phyloP scores from a whole-genome alignment of 1,140 invertebrate species.

The Grapholita molesta region DNA sequence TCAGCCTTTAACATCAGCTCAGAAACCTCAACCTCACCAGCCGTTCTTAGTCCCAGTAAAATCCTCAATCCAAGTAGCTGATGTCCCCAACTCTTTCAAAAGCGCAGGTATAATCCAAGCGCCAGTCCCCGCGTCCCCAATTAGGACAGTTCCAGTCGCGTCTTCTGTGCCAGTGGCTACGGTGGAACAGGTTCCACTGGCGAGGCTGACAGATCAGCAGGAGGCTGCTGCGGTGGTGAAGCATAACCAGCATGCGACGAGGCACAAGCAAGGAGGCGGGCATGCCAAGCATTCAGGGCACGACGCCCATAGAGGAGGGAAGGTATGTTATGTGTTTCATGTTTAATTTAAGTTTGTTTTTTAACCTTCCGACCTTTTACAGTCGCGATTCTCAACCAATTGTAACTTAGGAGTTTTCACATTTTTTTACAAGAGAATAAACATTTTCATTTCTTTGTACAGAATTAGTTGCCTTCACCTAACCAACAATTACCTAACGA shows the following conservation, averaged over 20 bases:
- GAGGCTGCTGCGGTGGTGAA: slow-evolving; percentile 49
- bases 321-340: slow-evolving; percentile 37
- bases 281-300: slow-evolving; percentile 35
- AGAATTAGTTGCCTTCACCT: too few species aligned
- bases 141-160: too few species aligned
- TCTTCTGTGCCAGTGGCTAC: neutral
- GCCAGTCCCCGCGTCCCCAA: neutral
- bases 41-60: neutral
- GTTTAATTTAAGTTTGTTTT: neutral
- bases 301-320: slow-evolving; percentile 21
- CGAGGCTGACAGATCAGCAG: slow-evolving; percentile 15
- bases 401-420: too few species aligned
- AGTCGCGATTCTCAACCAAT: too few species aligned
- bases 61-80: neutral
- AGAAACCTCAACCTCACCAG: neutral
- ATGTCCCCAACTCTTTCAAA: neutral
- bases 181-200: slow-evolving; percentile 21
- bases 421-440: too few species aligned
- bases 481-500: too few species aligned
- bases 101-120: neutral
- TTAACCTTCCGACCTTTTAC: neutral
- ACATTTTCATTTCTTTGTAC: too few species aligned
- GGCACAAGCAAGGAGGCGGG: slow-evolving; percentile 41
- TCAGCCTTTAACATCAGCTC: neutral
- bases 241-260: slow-evolving; percentile 36